phyloP scores from a whole-genome alignment of 1,140 invertebrate genomes.

The Drosophila jambulina region DNA sequence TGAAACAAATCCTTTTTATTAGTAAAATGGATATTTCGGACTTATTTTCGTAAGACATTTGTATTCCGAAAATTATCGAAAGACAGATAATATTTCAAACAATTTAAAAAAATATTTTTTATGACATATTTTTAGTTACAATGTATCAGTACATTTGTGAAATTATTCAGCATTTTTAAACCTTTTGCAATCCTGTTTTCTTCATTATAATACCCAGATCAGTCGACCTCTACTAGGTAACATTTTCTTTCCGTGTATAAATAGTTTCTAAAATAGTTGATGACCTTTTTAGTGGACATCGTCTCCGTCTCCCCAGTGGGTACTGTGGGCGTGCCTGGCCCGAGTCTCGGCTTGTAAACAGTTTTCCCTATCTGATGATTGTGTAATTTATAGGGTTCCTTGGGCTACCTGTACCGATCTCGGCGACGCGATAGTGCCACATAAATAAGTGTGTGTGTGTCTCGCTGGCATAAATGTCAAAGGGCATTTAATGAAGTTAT shows the following conservation, averaged over 20 bases:
- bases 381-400: conserved; percentile 71
- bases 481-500: conserved; percentile 84
- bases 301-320: conserved; percentile 36
- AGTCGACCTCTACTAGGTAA: background rate
- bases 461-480: conserved; percentile 68
- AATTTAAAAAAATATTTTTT: too few species aligned
- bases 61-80: too few species aligned
- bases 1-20: too few species aligned
- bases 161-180: background rate
- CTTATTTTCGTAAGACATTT: too few species aligned
- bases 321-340: conserved; percentile 69
- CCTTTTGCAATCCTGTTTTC: background rate
- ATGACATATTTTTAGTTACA: too few species aligned
- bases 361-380: conserved; percentile 80
- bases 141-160: too few species aligned
- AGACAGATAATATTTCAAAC: too few species aligned
- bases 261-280: conserved; percentile 12
- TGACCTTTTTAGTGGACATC: conserved; percentile 46
- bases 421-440: conserved; percentile 38
- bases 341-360: conserved; percentile 73
- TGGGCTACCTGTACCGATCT: conserved; percentile 52
- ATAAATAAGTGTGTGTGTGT: conserved; percentile 44
- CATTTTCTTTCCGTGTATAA: background rate
- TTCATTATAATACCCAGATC: background rate
- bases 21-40: too few species aligned